These are phyloP conservation scores for Vidua macroura DNA, from an alignment of 2,113 vertebrate genomes.

Conservation along the genomic window DNA sequence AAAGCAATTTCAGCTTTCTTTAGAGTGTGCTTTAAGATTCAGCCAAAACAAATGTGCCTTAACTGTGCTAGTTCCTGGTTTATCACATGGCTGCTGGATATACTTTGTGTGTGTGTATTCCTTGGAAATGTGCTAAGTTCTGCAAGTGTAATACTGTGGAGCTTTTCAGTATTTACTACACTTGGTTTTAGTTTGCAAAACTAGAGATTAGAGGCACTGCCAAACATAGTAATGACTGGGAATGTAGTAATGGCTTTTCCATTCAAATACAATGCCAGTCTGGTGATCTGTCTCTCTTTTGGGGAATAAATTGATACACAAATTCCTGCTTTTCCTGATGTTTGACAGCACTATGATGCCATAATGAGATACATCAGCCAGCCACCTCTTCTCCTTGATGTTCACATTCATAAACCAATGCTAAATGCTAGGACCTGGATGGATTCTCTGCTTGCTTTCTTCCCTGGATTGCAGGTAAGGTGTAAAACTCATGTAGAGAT, in stretches of 20 bases:
- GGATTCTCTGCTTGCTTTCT: conserved; percentile 97
- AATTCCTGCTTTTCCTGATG: background rate
- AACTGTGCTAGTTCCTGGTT: background rate
- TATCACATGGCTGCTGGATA: background rate
- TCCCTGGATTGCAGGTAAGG: conserved; percentile 93
- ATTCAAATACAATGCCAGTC: background rate
- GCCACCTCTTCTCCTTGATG: conserved; percentile 93
- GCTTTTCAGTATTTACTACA: background rate
- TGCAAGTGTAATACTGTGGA: background rate
- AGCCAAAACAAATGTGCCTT: background rate
- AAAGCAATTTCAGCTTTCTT: background rate
- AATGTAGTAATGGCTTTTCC: background rate
- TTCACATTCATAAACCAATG: conserved; percentile 98
- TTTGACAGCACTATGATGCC: conserved; percentile 92
- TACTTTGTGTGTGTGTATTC: background rate
- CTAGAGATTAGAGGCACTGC: background rate
- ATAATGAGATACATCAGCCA: conserved; percentile 99
- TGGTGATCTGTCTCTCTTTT: background rate
- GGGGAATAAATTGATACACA: background rate
- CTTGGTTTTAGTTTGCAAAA: background rate
- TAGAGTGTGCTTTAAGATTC: background rate
- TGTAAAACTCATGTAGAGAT: background rate
- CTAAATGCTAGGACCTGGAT: conserved; percentile 98
- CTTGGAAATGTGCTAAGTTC: background rate
- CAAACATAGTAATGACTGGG: background rate